Base-by-base conservation (phyloP, 2,888 invertebrate species). In the Drosophila mimica region DNA sequence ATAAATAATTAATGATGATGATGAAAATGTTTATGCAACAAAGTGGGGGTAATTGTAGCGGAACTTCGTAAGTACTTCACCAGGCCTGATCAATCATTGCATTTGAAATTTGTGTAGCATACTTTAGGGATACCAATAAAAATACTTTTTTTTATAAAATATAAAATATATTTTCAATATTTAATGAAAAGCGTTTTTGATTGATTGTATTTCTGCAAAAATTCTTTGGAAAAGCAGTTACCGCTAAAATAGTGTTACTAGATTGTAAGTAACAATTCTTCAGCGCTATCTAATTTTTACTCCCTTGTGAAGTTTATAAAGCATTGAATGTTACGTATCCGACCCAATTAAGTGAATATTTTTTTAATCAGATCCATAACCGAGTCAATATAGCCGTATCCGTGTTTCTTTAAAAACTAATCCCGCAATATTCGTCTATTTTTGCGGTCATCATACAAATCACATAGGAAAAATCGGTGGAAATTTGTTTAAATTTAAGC, bases 21-120 rank as follows among this genome's bases (percentile, higher is more conserved):
- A 25, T 25, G 25, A 0, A 25, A 20, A 0, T 0, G 11, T 20
- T 43, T 43, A 20, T 20, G 11, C n/a, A 40, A 2, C 40, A 20
- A 40, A 9, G 2, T 20, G 43, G 5, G 20, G 1, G n/a, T 0
- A n/a, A 4, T 4, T 2, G 9, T 9, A n/a, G 4, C 4, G 11
- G 2, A 2, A 20, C 1, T 43, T 11, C 20, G 0, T 20, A 20
- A 5, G 1, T 43, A 20, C 20, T 43, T 20, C 20, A 43, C 6
- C 17, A 36, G n/a, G 11, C 20, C n/a, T 11, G 20, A 43, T 11
- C 3, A 40, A n/a, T 9, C 20, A 34, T 6, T 48, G 20, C 0
- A 20, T 11, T 43, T 8, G 2, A 9, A 51, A 65, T 20, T 31
- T 30, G 2, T 46, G 20, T 57, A 17, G 70, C 61, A 69, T 70